Conservation (phyloP, 2,113 vertebrate genomes). For the Mastomys natalensis region DNA sequence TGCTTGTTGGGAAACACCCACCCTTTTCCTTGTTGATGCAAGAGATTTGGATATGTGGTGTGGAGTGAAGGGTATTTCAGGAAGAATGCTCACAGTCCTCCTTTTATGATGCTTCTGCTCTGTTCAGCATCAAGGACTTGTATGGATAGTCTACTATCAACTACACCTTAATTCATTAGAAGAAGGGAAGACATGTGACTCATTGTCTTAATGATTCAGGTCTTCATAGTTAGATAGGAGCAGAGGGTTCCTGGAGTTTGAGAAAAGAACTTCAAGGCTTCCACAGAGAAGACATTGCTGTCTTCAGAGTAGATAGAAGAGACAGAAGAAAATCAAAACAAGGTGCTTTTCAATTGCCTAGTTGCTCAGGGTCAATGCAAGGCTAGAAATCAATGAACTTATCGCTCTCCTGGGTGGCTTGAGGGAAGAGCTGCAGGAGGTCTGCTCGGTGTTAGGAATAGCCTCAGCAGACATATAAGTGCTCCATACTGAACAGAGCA, state of each 20-base stretch:
- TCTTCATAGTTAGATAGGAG: not conserved
- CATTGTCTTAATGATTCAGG: not conserved
- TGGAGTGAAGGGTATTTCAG: not conserved
- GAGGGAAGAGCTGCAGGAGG: not conserved
- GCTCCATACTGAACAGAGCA: not conserved
- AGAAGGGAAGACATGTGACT: not conserved
- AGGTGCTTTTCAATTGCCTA: not conserved
- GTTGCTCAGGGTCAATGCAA: not conserved
- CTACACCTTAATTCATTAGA: not conserved
- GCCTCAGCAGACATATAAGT: not conserved
- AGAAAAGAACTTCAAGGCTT: not conserved
- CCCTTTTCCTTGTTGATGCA: not conserved
- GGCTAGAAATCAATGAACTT: not conserved
- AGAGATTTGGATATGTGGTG: conserved; percentile 33
- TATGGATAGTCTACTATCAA: not conserved
- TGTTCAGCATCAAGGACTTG: not conserved
- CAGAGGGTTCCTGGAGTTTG: not conserved
- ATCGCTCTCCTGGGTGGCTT: not conserved
- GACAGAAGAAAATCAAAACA: conserved; percentile 19
- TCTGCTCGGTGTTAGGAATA: not conserved
- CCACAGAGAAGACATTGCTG: not conserved
- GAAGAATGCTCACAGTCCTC: not conserved
- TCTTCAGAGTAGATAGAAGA: not conserved
- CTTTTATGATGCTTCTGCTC: not conserved
- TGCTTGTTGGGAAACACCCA: not conserved